Conservation (phyloP, 2,113 vertebrate species). For the Uropsilus gracilis region DNA sequence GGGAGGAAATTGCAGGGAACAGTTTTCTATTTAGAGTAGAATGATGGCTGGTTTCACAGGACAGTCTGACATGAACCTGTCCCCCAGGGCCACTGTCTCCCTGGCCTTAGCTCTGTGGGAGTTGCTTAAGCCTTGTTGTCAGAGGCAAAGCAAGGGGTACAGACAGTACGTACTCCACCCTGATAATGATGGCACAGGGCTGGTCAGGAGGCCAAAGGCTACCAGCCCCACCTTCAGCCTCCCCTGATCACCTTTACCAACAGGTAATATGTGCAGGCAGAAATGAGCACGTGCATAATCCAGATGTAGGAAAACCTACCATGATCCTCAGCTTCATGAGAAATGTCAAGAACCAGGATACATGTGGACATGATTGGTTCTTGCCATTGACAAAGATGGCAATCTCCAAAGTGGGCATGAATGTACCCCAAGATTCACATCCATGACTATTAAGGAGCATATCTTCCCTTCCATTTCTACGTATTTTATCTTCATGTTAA, state of each 20-base stretch:
- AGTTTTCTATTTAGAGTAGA: too few species aligned
- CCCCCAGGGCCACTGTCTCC: neutral
- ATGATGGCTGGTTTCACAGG: neutral
- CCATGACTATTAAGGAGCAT: neutral
- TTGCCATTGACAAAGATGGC: neutral
- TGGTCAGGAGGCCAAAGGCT: neutral
- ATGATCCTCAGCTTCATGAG: neutral
- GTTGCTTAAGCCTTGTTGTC: neutral
- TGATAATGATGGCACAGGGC: neutral
- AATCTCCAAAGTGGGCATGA: neutral
- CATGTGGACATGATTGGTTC: neutral
- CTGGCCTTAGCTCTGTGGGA: neutral
- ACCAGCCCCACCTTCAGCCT: rapidly evolving
- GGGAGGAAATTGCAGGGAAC: neutral
- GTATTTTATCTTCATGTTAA: neutral
- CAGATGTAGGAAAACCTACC: neutral
- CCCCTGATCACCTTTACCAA: conserved; percentile 3
- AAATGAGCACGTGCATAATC: neutral
- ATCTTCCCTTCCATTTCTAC: neutral
- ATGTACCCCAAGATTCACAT: neutral
- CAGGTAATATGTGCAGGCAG: neutral
- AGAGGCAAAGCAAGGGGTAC: neutral
- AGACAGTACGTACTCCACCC: neutral
- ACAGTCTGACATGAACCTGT: neutral
- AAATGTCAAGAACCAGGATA: neutral